phyloP scores from a whole-genome alignment of 2,888 invertebrate genomes.

The Lepidocyrtinus sp. region DNA sequence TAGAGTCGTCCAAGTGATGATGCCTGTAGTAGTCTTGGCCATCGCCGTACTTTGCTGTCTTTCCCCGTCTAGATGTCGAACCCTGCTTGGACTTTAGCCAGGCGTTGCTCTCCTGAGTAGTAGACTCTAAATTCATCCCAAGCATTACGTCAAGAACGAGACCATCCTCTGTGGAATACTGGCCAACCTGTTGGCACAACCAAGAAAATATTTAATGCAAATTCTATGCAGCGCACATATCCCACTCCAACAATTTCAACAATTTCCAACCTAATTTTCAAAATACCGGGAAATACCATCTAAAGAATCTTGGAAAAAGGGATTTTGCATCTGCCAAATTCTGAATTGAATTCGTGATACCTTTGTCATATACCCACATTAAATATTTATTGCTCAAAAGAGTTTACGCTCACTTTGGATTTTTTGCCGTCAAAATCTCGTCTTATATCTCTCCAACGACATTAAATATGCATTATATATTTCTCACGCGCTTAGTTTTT shows the following conservation, averaged over 20 bases:
- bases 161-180: constrained; percentile 71
- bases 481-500: no score
- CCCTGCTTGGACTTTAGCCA: constrained; percentile 31
- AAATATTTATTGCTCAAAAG: no score
- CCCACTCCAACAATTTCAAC: neutral
- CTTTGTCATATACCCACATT: no score
- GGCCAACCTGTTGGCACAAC: constrained; percentile 70
- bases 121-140: constrained; percentile 52
- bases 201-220: neutral
- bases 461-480: no score
- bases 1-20: constrained; percentile 52
- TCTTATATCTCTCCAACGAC: no score
- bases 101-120: constrained; percentile 32
- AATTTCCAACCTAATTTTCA: neutral
- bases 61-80: constrained; percentile 50
- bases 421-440: no score
- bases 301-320: no score
- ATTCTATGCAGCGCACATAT: neutral
- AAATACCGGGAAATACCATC: neutral
- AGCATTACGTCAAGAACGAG: constrained; percentile 70
- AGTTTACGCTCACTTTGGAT: no score
- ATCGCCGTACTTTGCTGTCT: constrained; percentile 57
- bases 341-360: no score
- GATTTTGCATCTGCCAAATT: no score
- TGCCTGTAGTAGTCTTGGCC: constrained; percentile 51